phyloP scores from a whole-genome alignment of 2,113 vertebrate genomes.

The Zosterops pallidus region DNA sequence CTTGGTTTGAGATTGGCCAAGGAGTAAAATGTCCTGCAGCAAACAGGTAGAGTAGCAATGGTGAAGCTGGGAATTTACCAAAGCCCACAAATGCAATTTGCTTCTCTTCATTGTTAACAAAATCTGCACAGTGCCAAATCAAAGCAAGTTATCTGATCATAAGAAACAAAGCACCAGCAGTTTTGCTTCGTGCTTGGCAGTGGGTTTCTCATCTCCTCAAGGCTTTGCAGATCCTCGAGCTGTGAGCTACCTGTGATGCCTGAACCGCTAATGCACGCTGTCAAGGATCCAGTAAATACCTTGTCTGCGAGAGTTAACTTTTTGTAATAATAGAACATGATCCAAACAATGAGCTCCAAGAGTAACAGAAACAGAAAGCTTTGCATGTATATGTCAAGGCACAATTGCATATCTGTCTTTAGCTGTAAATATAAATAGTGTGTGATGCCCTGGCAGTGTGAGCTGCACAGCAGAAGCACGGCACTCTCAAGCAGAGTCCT shows the following conservation, averaged over 20 bases:
- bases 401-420: not conserved
- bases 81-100: slow-evolving; percentile 5
- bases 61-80: not conserved
- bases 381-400: not conserved
- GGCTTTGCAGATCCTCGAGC: not conserved
- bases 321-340: not conserved
- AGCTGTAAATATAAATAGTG: not conserved
- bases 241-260: not conserved
- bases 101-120: slow-evolving; percentile 46
- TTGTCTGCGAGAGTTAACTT: not conserved
- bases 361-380: not conserved
- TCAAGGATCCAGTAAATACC: not conserved
- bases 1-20: not conserved
- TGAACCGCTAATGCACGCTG: not conserved
- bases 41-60: not conserved
- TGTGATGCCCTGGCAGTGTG: not conserved
- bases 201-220: not conserved
- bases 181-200: not conserved
- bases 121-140: slow-evolving; percentile 27
- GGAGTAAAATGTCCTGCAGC: not conserved
- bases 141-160: not conserved
- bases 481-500: not conserved
- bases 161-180: not conserved
- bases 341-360: not conserved
- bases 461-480: not conserved